These are phyloP conservation scores for Romanomermis culicivorax DNA, from an alignment of 2,888 invertebrate genomes.

Conservation along the genomic window DNA sequence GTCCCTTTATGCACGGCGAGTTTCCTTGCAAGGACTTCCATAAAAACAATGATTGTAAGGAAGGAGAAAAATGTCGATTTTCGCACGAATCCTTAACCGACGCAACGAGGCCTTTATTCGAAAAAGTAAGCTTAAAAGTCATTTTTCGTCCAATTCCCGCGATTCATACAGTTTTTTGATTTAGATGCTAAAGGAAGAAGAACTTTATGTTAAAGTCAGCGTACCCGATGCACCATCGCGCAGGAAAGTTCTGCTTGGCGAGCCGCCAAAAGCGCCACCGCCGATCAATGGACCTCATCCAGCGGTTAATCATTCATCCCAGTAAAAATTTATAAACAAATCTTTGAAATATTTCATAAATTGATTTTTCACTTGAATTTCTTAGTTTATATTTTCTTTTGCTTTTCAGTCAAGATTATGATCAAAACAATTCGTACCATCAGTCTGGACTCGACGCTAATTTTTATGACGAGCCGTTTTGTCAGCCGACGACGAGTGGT, in stretches of 20 bases:
- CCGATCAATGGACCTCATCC: background rate
- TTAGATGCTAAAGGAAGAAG: slow-evolving; percentile 17
- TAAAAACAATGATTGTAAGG: slow-evolving; percentile 19
- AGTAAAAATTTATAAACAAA: too few relatives aligned
- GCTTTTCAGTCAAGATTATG: too few relatives aligned
- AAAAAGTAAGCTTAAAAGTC: slow-evolving; percentile 15
- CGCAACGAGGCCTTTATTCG: slow-evolving; percentile 21
- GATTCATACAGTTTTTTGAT: too few relatives aligned
- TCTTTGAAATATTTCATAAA: too few relatives aligned
- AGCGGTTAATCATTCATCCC: background rate
- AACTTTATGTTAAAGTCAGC: slow-evolving; percentile 12
- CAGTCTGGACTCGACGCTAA: too few relatives aligned
- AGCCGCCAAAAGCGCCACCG: slow-evolving; percentile 9
- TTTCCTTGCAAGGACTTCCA: slow-evolving; percentile 25
- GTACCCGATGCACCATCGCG: slow-evolving; percentile 12
- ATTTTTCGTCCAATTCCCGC: background rate
- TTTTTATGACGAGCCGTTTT: too few relatives aligned
- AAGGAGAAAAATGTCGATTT: slow-evolving; percentile 21
- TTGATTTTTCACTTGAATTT: too few relatives aligned
- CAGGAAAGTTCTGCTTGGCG: slow-evolving; percentile 20
- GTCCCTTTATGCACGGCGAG: slow-evolving; percentile 25
- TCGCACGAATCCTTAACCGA: slow-evolving; percentile 25
- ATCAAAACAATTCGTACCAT: too few relatives aligned
- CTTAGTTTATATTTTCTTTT: too few relatives aligned
- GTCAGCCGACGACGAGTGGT: too few relatives aligned